A percentile compares a stretch with the other conserved stretches of the same genome.
Evolutionary conservation across 1,140 invertebrate species (phyloP).

Genomic region (Leptinotarsa defecta): DNA sequence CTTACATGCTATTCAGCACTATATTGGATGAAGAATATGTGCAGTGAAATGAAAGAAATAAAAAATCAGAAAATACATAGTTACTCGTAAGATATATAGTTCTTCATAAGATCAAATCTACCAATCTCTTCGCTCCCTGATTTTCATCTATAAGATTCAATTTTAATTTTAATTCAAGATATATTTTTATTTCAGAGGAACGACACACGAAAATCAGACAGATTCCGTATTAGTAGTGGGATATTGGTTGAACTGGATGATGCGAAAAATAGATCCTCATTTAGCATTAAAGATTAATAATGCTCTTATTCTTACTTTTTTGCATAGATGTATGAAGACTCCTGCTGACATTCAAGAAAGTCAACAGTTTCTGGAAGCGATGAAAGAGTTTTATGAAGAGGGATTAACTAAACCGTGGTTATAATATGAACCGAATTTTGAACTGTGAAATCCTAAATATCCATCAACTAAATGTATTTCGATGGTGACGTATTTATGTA

Average conservation of each 20-base stretch:
- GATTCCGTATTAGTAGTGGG: slow-evolving; percentile 56
- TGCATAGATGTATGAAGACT: slow-evolving; percentile 47
- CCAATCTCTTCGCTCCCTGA: too few species aligned
- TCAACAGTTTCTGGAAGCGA: slow-evolving; percentile 39
- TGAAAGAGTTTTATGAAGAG: slow-evolving; percentile 38
- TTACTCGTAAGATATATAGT: too few species aligned
- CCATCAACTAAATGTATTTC: too few species aligned
- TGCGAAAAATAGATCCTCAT: slow-evolving; percentile 56
- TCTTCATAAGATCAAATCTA: too few species aligned
- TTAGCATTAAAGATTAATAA: slow-evolving; percentile 57
- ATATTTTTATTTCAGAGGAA: slow-evolving; percentile 50
- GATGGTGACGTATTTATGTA: too few species aligned
- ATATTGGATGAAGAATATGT: too few species aligned
- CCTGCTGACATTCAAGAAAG: slow-evolving; percentile 37
- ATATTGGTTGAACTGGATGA: slow-evolving; percentile 59
- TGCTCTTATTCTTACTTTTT: slow-evolving; percentile 54
- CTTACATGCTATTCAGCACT: too few species aligned
- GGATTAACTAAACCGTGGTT: slow-evolving; percentile 53
- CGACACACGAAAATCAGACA: slow-evolving; percentile 59
- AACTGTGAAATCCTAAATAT: too few species aligned
- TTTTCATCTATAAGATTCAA: too few species aligned
- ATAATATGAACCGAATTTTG: neutral
- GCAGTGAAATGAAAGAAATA: too few species aligned
- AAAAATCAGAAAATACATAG: too few species aligned
- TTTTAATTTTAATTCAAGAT: too few species aligned